Evolutionary conservation across 2,113 vertebrate genomes (phyloP).

Genomic region (Saguinus imperator): DNA sequence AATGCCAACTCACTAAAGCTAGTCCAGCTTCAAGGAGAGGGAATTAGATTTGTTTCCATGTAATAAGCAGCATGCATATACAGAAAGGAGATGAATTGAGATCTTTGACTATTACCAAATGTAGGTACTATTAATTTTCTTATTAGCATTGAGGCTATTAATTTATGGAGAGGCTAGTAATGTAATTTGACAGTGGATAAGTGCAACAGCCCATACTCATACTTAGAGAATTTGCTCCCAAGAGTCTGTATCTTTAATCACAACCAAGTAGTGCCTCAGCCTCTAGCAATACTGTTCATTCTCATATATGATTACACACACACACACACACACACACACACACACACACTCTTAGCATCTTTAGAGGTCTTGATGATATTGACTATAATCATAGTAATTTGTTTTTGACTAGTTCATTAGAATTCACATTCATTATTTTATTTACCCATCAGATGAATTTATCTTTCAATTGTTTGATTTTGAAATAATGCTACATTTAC

Average conservation of each 20-base stretch:
- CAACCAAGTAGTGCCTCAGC: not conserved
- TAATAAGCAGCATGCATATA: not conserved
- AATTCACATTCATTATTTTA: not conserved
- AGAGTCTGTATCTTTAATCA: not conserved
- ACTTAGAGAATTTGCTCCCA: not conserved
- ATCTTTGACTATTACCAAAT: not conserved
- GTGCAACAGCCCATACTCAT: not conserved
- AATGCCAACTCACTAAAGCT: not conserved
- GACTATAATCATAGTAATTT: not conserved
- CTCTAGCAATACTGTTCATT: not conserved
- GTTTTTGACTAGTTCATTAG: not conserved
- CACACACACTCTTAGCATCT: not conserved
- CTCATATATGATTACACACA: not conserved
- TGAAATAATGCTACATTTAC: not conserved
- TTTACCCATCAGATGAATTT: not conserved
- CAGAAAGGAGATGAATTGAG: not conserved
- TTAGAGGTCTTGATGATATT: not conserved
- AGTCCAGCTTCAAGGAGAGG: not conserved
- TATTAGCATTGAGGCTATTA: not conserved
- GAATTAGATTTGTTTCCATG: not conserved
- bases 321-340: too few relatives aligned
- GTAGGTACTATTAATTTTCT: not conserved
- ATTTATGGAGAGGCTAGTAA: not conserved
- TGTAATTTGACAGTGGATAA: not conserved
- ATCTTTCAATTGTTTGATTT: conserved; percentile 12